Evolutionary conservation across 2,888 invertebrate species (phyloP).

Genomic region (Pomacea canaliculata): DNA sequence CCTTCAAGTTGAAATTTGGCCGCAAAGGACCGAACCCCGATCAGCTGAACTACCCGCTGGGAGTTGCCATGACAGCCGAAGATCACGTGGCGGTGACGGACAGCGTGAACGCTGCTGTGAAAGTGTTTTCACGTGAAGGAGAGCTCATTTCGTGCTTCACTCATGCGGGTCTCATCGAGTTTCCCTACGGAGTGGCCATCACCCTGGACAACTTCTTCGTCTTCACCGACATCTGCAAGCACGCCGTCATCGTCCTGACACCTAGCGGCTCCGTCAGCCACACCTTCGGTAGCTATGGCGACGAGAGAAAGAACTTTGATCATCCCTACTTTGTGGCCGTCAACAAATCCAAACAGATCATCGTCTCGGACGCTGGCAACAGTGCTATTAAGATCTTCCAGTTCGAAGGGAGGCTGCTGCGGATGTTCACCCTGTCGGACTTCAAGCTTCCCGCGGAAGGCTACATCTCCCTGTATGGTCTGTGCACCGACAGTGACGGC

Average conservation of each 20-base stretch:
- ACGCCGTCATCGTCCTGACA: slow-evolving; percentile 56
- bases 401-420: slow-evolving; percentile 58
- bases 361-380: slow-evolving; percentile 65
- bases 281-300: slow-evolving; percentile 61
- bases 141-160: slow-evolving; percentile 49
- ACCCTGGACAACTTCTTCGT: slow-evolving; percentile 53
- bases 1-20: slow-evolving; percentile 60
- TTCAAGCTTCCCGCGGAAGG: slow-evolving; percentile 56
- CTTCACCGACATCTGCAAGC: slow-evolving; percentile 63
- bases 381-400: slow-evolving; percentile 64
- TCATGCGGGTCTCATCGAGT: slow-evolving; percentile 52
- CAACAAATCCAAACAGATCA: slow-evolving; percentile 59
- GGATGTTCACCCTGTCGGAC: slow-evolving; percentile 52
- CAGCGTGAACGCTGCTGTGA: slow-evolving; percentile 63
- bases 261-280: slow-evolving; percentile 53
- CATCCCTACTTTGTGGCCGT: slow-evolving; percentile 64
- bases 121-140: slow-evolving; percentile 57
- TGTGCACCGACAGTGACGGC: slow-evolving; percentile 60
- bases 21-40: slow-evolving; percentile 50
- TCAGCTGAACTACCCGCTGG: slow-evolving; percentile 61
- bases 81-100: slow-evolving; percentile 62
- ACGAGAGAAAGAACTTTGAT: slow-evolving; percentile 54
- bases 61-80: slow-evolving; percentile 59
- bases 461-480: slow-evolving; percentile 56
- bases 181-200: slow-evolving; percentile 61